phyloP scores from a whole-genome alignment of 1,140 invertebrate genomes.

The Rhyzopertha dominica region DNA sequence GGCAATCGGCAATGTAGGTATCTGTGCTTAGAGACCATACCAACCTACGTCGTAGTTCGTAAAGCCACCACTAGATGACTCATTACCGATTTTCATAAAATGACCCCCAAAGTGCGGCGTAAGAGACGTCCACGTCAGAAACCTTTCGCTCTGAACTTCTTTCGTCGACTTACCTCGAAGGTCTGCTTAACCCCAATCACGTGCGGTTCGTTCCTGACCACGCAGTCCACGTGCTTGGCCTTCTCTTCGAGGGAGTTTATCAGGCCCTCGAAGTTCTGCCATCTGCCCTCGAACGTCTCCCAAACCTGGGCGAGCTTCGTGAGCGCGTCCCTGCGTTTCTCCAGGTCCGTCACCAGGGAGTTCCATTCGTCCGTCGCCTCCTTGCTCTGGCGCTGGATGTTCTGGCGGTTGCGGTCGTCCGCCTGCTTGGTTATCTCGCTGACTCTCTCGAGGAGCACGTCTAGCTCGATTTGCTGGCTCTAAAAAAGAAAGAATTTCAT shows the following conservation, averaged over 20 bases:
- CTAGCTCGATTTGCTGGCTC: conserved; percentile 58
- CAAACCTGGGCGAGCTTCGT: conserved; percentile 66
- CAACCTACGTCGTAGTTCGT: too few relatives aligned
- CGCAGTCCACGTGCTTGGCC: conserved; percentile 66
- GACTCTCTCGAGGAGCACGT: conserved; percentile 61
- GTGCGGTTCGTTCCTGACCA: conserved; percentile 66
- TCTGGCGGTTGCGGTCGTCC: conserved; percentile 55
- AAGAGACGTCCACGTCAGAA: too few relatives aligned
- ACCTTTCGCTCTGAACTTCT: too few relatives aligned
- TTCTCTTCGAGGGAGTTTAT: conserved; percentile 62
- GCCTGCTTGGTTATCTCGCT: conserved; percentile 60
- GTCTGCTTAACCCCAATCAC: conserved; percentile 63
- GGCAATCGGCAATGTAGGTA: too few relatives aligned
- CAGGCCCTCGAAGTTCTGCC: conserved; percentile 59
- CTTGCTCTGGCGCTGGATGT: conserved; percentile 57
- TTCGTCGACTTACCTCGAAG: conserved; percentile 65
- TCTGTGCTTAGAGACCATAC: too few relatives aligned
- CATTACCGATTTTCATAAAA: too few relatives aligned
- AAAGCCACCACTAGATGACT: too few relatives aligned
- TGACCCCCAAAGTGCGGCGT: too few relatives aligned
- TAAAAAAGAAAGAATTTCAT: conserved; percentile 37
- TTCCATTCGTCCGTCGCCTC: conserved; percentile 71
- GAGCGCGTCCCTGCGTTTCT: conserved; percentile 57
- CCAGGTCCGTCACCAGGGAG: conserved; percentile 63
- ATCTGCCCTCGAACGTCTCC: conserved; percentile 69